Evolutionary conservation across 2,113 vertebrate species (phyloP), one percentile per base, ranked within the genome.

Genomic region (Myotis yumanensis): DNA sequence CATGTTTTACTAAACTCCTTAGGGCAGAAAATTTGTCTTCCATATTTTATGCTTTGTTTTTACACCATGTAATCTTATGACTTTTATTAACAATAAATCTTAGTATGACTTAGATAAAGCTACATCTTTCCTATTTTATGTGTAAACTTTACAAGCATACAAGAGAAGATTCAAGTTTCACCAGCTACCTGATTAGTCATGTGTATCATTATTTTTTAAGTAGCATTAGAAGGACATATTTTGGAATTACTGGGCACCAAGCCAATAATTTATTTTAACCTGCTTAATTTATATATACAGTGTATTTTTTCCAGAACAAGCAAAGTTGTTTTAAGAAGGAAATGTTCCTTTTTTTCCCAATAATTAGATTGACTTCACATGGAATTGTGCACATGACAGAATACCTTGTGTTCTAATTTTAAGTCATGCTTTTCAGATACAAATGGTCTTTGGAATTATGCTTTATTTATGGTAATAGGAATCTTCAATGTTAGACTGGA

Each of bases 11-110:
- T 86, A 87, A 95, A 64, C 86, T 92, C 54, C 48, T 68, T 40
- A 93, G 86, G 69, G 76, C 76, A 96, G 90, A 89, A 84, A 80
- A 90, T 51, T 89, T 93, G 82, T 95, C 93, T 96, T 73, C 40
- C 16, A 69, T 76, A 93, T 94, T 92, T 95, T 92, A 90, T 94
- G 82, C 86, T 91, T 88, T 96, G 64, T 96, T 62, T 62, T 62
- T 62, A 86, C 23, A 11, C n/a, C 30, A 54, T 87, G 15, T 72
- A 59, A 77, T 90, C 90, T 87, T 83, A 87, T 52, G 82, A 90
- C 82, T 94, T 43, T 11, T 84, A 85, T 48, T 84, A 92, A 94
- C 82, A 90, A 88, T 90, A 96, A 94, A 96, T 91, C 77, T 93
- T 59, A 69, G 71, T 84, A 35, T 88, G 77, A 94, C 79, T 96